A percentile compares a stretch with the other conserved stretches of the same genome.
Evolutionary conservation across 2,113 vertebrate genomes (phyloP).

Genomic region (Tympanuchus pallidicinctus): DNA sequence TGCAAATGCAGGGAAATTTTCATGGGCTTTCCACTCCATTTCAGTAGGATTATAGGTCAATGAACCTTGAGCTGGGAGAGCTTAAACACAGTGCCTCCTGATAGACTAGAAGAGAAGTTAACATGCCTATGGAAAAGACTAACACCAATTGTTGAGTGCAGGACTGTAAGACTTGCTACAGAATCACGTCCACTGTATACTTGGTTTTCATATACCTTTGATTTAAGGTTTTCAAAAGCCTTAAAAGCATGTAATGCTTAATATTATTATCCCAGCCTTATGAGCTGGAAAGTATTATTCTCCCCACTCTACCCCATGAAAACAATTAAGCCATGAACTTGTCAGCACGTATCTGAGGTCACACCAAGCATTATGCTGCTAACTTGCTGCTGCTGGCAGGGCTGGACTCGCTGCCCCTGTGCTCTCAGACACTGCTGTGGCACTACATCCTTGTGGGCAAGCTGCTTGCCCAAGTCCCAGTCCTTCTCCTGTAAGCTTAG

Average conservation of each 20-base stretch:
- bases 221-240: not conserved
- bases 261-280: not conserved
- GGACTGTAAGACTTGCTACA: not conserved
- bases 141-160: not conserved
- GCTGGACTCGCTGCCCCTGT: fast-evolving
- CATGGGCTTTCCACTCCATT: not conserved
- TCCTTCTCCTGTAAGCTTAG: not conserved
- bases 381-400: not conserved
- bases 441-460: not conserved
- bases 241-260: not conserved
- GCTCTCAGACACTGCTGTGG: fast-evolving
- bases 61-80: not conserved
- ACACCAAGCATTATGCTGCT: fast-evolving
- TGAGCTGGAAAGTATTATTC: fast-evolving
- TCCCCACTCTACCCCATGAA: fast-evolving
- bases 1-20: not conserved
- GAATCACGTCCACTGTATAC: not conserved
- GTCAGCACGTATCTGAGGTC: not conserved
- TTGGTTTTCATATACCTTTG: not conserved
- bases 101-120: not conserved
- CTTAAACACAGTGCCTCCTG: not conserved
- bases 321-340: not conserved
- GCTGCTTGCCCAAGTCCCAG: fast-evolving
- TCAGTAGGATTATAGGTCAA: not conserved
- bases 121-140: not conserved